Evolutionary conservation across 2,113 vertebrate species (phyloP).

Genomic region (Hippoglossus stenolepis): DNA sequence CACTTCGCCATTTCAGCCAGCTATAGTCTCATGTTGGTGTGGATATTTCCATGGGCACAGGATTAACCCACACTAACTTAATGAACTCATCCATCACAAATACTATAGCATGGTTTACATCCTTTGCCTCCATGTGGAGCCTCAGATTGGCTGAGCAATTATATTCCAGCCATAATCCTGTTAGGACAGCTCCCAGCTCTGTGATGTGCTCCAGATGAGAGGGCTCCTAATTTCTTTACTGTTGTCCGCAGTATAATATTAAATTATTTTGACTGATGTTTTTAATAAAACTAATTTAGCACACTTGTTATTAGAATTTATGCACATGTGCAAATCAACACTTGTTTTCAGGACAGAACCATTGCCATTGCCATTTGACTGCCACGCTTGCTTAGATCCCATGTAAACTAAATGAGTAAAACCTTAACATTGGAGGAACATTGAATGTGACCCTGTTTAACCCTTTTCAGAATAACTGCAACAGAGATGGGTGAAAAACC

Average conservation of each 20-base stretch:
- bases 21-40: neutral
- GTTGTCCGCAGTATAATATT: slow-evolving; percentile 4
- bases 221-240: slow-evolving; percentile 1
- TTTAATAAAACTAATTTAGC: neutral
- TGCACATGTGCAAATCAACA: neutral
- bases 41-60: slow-evolving; percentile 5
- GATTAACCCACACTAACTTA: slow-evolving; percentile 22
- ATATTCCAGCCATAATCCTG: slow-evolving; percentile 46
- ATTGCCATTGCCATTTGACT: neutral
- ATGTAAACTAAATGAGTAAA: too few relatives aligned
- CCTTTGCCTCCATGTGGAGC: slow-evolving; percentile 32
- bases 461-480: too few relatives aligned
- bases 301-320: neutral
- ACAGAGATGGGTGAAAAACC: too few relatives aligned
- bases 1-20: neutral
- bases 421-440: too few relatives aligned
- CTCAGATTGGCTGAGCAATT: slow-evolving; percentile 37
- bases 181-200: slow-evolving; percentile 30
- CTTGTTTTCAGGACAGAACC: neutral
- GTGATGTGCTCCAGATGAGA: neutral
- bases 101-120: slow-evolving; percentile 25
- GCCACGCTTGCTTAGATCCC: neutral
- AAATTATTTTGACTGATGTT: slow-evolving; percentile 12
- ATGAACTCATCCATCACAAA: slow-evolving; percentile 41
- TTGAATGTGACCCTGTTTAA: too few relatives aligned